A percentile compares a stretch with the other conserved stretches of the same genome.
Conservation (phyloP, 2,888 invertebrate genomes). For the Apodemia zela region DNA sequence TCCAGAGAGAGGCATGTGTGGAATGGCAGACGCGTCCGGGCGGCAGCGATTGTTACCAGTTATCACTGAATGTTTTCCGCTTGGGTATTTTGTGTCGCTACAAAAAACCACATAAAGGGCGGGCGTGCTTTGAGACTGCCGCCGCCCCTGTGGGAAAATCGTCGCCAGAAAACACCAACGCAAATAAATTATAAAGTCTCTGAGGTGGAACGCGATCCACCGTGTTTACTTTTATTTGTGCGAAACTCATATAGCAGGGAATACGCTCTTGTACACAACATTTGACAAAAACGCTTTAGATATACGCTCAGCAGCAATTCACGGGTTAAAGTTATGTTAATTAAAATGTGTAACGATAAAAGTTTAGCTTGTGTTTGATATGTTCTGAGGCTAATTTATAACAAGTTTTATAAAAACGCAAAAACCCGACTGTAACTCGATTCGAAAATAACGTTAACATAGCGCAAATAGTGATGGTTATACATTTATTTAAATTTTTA, state of each 20-base stretch:
- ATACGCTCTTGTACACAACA: constrained; percentile 14
- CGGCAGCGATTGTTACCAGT: constrained; percentile 80
- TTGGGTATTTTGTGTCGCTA: constrained; percentile 74
- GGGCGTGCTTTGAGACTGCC: constrained; percentile 73
- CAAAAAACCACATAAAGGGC: constrained; percentile 80
- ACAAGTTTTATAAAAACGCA: too few species aligned
- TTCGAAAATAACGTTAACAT: too few species aligned
- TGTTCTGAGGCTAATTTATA: not conserved
- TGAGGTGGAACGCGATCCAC: constrained; percentile 65
- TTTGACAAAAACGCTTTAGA: constrained; percentile 16
- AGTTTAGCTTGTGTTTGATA: constrained; percentile 7
- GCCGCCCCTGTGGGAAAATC: constrained; percentile 79
- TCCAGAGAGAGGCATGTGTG: constrained; percentile 69
- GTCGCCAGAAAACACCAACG: constrained; percentile 77
- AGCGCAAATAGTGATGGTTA: too few species aligned
- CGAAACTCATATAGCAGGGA: constrained; percentile 29
- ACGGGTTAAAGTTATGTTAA: not conserved
- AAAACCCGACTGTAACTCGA: too few species aligned
- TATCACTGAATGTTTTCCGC: constrained; percentile 80
- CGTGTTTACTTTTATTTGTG: constrained; percentile 44
- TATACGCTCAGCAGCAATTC: constrained; percentile 2
- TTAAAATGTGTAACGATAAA: constrained; percentile 5
- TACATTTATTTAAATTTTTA: too few species aligned
- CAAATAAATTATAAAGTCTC: constrained; percentile 78
- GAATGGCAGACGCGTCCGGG: constrained; percentile 77